Conservation (phyloP, 2,797 vertebrate genomes). For the Jordanella pulchra region DNA sequence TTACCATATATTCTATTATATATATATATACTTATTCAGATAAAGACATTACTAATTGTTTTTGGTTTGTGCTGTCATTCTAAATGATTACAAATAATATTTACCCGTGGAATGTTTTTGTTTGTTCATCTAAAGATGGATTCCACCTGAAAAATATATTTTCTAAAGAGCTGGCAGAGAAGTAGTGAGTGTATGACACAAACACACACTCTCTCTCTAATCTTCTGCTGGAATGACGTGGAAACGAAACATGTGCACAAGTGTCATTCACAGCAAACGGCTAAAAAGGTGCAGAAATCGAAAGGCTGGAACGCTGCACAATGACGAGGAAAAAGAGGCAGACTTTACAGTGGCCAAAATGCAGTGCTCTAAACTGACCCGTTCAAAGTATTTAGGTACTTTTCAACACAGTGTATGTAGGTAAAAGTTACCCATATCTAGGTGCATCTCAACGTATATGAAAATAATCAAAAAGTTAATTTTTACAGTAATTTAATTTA, state of each 20-base stretch:
- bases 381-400: constrained; percentile 38
- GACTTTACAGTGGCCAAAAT: constrained; percentile 33
- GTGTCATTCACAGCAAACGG: constrained; percentile 33
- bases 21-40: constrained; percentile 26
- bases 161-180: constrained; percentile 39
- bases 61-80: constrained; percentile 80
- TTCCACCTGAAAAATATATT: constrained; percentile 46
- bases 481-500: not conserved
- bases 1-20: constrained; percentile 76
- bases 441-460: constrained; percentile 1
- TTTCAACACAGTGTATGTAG: constrained; percentile 45
- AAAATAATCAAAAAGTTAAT: not conserved
- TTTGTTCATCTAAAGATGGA: constrained; percentile 12
- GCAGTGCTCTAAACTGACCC: constrained; percentile 28
- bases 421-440: constrained; percentile 18
- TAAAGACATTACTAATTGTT: constrained; percentile 73
- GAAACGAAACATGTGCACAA: constrained; percentile 31
- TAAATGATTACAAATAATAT: constrained; percentile 74
- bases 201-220: not conserved
- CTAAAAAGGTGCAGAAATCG: constrained; percentile 49
- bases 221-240: constrained; percentile 48
- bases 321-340: constrained; percentile 33
- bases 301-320: constrained; percentile 40
- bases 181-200: constrained; percentile 14
- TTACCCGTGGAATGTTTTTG: constrained; percentile 65